These are phyloP conservation scores for Galerucella pusilla DNA, from an alignment of 2,888 invertebrate species.

Conservation along the genomic window DNA sequence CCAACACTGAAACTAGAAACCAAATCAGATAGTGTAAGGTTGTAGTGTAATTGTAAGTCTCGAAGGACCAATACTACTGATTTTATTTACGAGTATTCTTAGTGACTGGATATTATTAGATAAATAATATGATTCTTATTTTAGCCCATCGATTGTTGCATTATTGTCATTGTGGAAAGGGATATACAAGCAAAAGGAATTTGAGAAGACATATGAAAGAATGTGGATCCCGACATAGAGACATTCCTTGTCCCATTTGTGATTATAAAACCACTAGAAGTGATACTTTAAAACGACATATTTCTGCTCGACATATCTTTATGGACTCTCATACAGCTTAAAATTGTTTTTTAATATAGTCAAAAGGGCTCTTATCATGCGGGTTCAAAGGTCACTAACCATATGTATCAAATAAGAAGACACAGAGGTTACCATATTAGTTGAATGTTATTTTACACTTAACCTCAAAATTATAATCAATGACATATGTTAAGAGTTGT, in stretches of 20 bases:
- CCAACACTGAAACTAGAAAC: too few relatives aligned
- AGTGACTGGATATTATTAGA: neutral
- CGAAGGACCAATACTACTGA: too few relatives aligned
- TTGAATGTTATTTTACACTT: too few relatives aligned
- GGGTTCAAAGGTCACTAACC: too few relatives aligned
- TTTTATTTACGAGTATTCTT: neutral
- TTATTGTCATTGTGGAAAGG: constrained; percentile 40
- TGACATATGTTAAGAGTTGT: too few relatives aligned
- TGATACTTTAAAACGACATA: constrained; percentile 22
- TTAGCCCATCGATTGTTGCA: neutral
- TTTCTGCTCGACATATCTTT: constrained; percentile 3
- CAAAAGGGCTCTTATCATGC: neutral
- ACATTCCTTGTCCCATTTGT: constrained; percentile 18
- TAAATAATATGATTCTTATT: neutral
- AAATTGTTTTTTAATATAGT: neutral
- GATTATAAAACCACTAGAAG: constrained; percentile 18
- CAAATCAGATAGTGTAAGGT: too few relatives aligned
- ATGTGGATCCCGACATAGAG: constrained; percentile 31
- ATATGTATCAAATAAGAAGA: too few relatives aligned
- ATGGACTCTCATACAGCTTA: neutral
- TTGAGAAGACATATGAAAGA: constrained; percentile 42
- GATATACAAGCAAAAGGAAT: constrained; percentile 40
- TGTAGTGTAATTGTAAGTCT: too few relatives aligned
- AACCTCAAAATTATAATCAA: too few relatives aligned
- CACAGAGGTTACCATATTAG: too few relatives aligned